phyloP scores from a whole-genome alignment of 37 sponge, comb jelly and placozoan species.

The Tethya wilhelma region DNA sequence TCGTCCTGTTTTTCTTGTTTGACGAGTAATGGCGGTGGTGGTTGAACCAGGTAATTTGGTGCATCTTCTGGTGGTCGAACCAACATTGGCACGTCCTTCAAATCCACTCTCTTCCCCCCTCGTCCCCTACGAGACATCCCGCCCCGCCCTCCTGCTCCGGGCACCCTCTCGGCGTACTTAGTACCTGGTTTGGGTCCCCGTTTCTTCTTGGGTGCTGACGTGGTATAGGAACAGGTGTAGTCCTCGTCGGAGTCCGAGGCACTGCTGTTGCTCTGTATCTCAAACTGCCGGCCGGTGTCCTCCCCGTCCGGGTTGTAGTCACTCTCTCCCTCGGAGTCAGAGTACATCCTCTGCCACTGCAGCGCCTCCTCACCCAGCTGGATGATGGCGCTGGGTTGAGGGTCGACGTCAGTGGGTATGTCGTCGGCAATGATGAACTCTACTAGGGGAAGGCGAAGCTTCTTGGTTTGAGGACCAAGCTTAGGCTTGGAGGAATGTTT shows the following conservation, averaged over 20 bases:
- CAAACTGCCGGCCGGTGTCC: background rate
- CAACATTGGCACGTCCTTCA: background rate
- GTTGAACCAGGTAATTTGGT: background rate
- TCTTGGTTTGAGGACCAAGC: conserved; percentile 9
- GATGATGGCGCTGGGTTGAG: conserved; percentile 9
- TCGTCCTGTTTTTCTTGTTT: background rate
- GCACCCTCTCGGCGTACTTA: no score
- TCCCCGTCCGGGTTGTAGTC: conserved; percentile 20
- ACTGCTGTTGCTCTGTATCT: conserved; percentile 34
- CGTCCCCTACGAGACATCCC: no score
- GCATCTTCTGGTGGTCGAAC: background rate
- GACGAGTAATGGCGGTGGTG: background rate
- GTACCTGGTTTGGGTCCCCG: background rate
- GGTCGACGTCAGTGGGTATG: conserved; percentile 35
- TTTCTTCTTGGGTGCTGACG: conserved; percentile 19
- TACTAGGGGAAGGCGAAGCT: background rate
- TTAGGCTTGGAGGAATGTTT: conserved; percentile 18
- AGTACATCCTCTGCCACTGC: conserved; percentile 30
- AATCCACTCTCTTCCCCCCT: background rate
- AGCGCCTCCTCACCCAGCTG: conserved; percentile 32
- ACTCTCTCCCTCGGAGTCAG: conserved; percentile 12
- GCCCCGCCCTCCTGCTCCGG: background rate
- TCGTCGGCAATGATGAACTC: conserved; percentile 34
- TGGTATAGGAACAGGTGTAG: conserved; percentile 4
- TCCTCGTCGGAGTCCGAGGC: conserved; percentile 41